Percentiles rank a stretch among this genome's conserved stretches.
Evolutionary conservation across 2,888 invertebrate species (phyloP).

Genomic region (Caenorhabditis virilis): DNA sequence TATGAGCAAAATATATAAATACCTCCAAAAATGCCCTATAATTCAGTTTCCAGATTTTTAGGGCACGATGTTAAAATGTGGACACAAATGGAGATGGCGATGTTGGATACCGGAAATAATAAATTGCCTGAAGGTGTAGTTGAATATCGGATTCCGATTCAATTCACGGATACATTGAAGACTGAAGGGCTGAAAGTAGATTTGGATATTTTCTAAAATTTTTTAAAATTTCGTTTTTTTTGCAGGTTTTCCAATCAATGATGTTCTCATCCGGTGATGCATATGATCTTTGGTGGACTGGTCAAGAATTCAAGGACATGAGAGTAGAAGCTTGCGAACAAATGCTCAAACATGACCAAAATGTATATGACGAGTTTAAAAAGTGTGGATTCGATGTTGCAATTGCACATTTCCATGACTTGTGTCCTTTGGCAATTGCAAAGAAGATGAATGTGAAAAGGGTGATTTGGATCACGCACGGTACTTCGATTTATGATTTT

Average conservation of each 20-base stretch:
- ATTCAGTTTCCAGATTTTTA: conserved; percentile 38
- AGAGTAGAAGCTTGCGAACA: conserved; percentile 66
- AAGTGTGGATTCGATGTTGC: conserved; percentile 62
- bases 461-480: conserved; percentile 66
- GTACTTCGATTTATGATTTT: conserved; percentile 62
- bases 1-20: too few relatives aligned
- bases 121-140: conserved; percentile 46
- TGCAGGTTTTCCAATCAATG: conserved; percentile 67
- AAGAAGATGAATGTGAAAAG: conserved; percentile 55
- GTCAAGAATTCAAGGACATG: conserved; percentile 67
- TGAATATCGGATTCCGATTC: conserved; percentile 60
- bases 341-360: conserved; percentile 53
- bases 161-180: conserved; percentile 62
- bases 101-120: conserved; percentile 56
- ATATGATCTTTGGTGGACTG: conserved; percentile 68
- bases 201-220: background rate
- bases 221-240: background rate
- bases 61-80: conserved; percentile 63
- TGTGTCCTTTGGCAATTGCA: conserved; percentile 65
- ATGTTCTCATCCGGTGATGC: conserved; percentile 66
- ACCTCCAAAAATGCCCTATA: too few relatives aligned
- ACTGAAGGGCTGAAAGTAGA: conserved; percentile 62
- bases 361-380: conserved; percentile 42
- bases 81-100: conserved; percentile 65
- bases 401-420: conserved; percentile 66